phyloP scores from a whole-genome alignment of 2,888 invertebrate species.

The Ptychoptera contaminata region DNA sequence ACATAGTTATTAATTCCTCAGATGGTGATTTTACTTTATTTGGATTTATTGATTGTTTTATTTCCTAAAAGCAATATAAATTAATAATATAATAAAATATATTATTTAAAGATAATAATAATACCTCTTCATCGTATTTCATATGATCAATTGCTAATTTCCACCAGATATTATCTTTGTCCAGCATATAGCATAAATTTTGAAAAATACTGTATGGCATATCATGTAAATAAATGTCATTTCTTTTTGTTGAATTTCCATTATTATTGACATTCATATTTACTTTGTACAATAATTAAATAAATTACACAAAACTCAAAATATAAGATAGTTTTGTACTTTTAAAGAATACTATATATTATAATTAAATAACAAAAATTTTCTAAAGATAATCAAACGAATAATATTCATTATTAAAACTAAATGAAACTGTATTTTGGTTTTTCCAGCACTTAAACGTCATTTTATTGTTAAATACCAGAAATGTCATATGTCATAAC shows the following conservation, averaged over 20 bases:
- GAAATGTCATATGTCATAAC: too few species aligned
- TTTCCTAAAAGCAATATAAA: conserved; percentile 31
- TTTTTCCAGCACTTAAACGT: too few species aligned
- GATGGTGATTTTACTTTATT: conserved; percentile 47
- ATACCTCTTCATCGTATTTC: conserved; percentile 38
- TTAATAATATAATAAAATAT: conserved; percentile 3
- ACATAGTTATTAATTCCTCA: conserved; percentile 54
- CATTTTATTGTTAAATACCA: too few species aligned
- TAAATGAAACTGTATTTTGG: too few species aligned
- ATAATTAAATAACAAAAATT: too few species aligned
- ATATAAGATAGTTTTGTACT: too few species aligned
- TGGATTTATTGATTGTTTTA: conserved; percentile 35
- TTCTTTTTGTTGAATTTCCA: background rate
- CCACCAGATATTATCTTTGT: conserved; percentile 65
- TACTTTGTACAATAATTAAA: too few species aligned
- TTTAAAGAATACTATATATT: too few species aligned
- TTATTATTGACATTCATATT: too few species aligned
- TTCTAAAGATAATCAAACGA: too few species aligned
- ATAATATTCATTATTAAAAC: too few species aligned
- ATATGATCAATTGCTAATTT: conserved; percentile 53
- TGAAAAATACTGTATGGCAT: conserved; percentile 52
- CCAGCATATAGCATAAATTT: conserved; percentile 59
- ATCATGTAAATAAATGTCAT: conserved; percentile 47
- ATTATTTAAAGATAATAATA: conserved; percentile 26
- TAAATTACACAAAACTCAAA: too few species aligned